phyloP scores from a whole-genome alignment of 2,113 vertebrate species.

The Vulpes ferrilata region DNA sequence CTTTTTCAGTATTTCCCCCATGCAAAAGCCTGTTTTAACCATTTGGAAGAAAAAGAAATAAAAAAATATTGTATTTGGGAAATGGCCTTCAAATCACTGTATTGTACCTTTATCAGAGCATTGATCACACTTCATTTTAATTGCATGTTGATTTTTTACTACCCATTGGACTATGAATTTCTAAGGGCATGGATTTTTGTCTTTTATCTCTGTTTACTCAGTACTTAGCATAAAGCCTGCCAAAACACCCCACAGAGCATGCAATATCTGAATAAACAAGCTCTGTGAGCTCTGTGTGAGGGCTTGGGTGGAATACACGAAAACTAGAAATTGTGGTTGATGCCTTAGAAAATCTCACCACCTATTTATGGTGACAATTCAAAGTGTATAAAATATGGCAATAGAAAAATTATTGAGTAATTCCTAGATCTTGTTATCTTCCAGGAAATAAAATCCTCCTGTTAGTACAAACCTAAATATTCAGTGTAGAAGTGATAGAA shows the following conservation, averaged over 20 bases:
- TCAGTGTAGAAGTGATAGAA: background rate
- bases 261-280: background rate
- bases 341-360: background rate
- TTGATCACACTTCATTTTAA: conserved; percentile 14
- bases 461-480: conserved; percentile 33
- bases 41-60: background rate
- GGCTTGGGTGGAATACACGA: background rate
- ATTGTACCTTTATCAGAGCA: background rate
- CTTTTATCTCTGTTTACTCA: conserved; percentile 46
- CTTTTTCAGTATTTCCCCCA: background rate
- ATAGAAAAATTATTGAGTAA: background rate
- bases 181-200: background rate
- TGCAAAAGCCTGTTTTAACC: background rate
- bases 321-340: background rate
- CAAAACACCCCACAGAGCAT: background rate
- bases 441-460: conserved; percentile 13
- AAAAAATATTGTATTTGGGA: background rate
- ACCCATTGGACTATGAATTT: background rate
- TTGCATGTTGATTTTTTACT: background rate
- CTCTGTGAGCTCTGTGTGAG: background rate
- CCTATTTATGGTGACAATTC: background rate
- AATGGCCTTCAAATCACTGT: background rate
- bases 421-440: background rate
- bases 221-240: background rate
- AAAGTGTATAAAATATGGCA: background rate